A percentile compares a stretch with the other conserved stretches of the same genome.
These are phyloP conservation scores for Drosophila eohydei DNA, from an alignment of 2,888 invertebrate species.

Conservation along the genomic window DNA sequence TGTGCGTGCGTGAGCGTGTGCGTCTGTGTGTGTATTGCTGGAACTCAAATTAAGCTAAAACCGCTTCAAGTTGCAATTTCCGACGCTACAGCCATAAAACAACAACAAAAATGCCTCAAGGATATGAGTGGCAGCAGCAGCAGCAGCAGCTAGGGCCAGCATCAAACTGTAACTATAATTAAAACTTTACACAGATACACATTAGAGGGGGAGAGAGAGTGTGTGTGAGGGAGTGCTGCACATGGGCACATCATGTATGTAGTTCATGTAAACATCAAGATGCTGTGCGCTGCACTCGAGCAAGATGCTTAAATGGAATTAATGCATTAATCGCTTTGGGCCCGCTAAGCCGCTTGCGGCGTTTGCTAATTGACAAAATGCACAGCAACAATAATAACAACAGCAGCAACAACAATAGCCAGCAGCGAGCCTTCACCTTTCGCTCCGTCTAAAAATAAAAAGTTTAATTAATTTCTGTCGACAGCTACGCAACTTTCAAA, in stretches of 20 bases:
- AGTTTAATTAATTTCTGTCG: slow-evolving; percentile 72
- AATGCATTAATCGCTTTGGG: slow-evolving; percentile 66
- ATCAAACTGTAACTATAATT: slow-evolving; percentile 71
- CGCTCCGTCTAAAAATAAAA: slow-evolving; percentile 23
- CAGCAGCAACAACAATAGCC: not conserved
- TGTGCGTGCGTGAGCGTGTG: slow-evolving; percentile 3
- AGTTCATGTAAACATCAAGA: slow-evolving; percentile 34
- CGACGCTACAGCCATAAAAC: slow-evolving; percentile 54
- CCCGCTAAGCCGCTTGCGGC: slow-evolving; percentile 56
- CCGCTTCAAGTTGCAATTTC: slow-evolving; percentile 78
- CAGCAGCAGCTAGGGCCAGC: slow-evolving; percentile 31
- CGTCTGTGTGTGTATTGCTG: slow-evolving; percentile 26
- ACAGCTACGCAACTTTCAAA: slow-evolving; percentile 70
- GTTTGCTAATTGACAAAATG: slow-evolving; percentile 66
- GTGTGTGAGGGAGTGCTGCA: not conserved
- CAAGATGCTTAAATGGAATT: slow-evolving; percentile 56
- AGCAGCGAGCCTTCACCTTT: slow-evolving; percentile 36
- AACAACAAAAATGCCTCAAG: slow-evolving; percentile 63
- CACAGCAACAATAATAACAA: slow-evolving; percentile 43
- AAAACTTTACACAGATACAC: slow-evolving; percentile 54
- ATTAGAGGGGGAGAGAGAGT: not conserved
- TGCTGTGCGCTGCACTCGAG: slow-evolving; percentile 8
- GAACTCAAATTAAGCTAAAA: slow-evolving; percentile 76
- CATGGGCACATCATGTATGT: slow-evolving; percentile 1
- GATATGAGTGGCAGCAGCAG: slow-evolving; percentile 34